Evolutionary conservation across 2,113 vertebrate genomes (phyloP).

Genomic region (Neodontobutis hainanensis): DNA sequence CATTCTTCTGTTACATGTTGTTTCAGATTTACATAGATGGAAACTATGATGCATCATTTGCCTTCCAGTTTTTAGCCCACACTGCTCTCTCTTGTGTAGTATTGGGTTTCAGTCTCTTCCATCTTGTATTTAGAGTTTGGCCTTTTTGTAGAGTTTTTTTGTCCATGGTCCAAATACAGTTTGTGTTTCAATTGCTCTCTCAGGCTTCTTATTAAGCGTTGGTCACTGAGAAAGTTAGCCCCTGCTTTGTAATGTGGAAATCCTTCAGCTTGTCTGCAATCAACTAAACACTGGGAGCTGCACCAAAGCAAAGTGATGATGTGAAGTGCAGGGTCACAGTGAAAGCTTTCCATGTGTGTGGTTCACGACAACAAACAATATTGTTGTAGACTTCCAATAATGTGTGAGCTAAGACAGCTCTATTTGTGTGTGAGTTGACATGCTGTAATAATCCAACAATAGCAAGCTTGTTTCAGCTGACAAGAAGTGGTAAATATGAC

Average conservation of each 20-base stretch:
- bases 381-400: conserved; percentile 39
- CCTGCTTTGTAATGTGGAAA: conserved; percentile 30
- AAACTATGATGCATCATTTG: conserved; percentile 65
- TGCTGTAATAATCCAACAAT: conserved; percentile 58
- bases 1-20: conserved; percentile 40
- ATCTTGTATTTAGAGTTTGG: conserved; percentile 39
- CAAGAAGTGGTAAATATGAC: conserved; percentile 36
- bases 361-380: conserved; percentile 59
- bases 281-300: conserved; percentile 35
- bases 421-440: conserved; percentile 59
- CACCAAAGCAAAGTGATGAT: conserved; percentile 37
- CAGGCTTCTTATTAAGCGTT: conserved; percentile 13
- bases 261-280: conserved; percentile 54
- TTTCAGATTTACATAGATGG: conserved; percentile 33
- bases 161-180: conserved; percentile 45
- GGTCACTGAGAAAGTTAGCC: conserved; percentile 31
- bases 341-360: conserved; percentile 39
- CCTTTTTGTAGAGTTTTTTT: conserved; percentile 44
- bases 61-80: conserved; percentile 50
- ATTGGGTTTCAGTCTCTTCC: conserved; percentile 57
- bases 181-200: conserved; percentile 50
- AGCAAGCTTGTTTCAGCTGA: conserved; percentile 57
- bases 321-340: conserved; percentile 30
- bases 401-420: conserved; percentile 47
- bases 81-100: conserved; percentile 60